Conservation (phyloP, 2,797 vertebrate species). For the Dipus sagitta region DNA sequence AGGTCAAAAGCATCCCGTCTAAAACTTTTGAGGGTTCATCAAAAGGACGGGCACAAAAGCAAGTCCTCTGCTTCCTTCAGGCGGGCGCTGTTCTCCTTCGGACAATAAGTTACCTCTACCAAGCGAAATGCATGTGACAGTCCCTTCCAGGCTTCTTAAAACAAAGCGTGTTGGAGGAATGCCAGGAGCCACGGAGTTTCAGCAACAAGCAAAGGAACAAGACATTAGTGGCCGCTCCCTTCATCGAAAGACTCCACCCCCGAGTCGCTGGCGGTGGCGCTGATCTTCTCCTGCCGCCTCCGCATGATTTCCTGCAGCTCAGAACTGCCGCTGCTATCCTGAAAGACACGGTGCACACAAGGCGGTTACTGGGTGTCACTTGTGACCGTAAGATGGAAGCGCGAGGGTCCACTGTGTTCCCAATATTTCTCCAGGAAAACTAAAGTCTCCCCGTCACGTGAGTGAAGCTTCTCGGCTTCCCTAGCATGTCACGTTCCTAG, state of each 20-base stretch:
- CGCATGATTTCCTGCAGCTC: slow-evolving; percentile 98
- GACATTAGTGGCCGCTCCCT: slow-evolving; percentile 92
- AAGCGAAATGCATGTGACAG: slow-evolving; percentile 74
- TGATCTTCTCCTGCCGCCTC: slow-evolving; percentile 96
- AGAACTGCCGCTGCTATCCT: slow-evolving; percentile 92
- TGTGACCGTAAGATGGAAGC: not conserved
- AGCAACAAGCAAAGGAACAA: not conserved
- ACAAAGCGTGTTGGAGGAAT: slow-evolving; percentile 85
- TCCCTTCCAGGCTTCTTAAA: slow-evolving; percentile 86
- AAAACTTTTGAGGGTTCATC: slow-evolving; percentile 44
- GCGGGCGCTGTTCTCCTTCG: slow-evolving; percentile 47
- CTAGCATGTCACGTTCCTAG: not conserved
- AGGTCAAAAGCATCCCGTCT: slow-evolving; percentile 54
- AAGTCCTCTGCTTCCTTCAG: slow-evolving; percentile 66
- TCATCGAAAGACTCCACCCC: slow-evolving; percentile 98
- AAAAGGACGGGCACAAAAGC: slow-evolving; percentile 68
- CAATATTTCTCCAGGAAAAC: not conserved
- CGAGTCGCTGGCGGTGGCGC: slow-evolving; percentile 93
- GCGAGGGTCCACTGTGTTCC: not conserved
- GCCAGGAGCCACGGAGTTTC: slow-evolving; percentile 66
- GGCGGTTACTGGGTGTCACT: slow-evolving; percentile 1
- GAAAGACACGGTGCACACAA: not conserved
- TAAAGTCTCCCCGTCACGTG: not conserved
- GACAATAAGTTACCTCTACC: slow-evolving; percentile 68
- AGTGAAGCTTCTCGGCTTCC: not conserved